phyloP scores from a whole-genome alignment of 2,113 vertebrate genomes.

The Nyctereutes procyonoides region DNA sequence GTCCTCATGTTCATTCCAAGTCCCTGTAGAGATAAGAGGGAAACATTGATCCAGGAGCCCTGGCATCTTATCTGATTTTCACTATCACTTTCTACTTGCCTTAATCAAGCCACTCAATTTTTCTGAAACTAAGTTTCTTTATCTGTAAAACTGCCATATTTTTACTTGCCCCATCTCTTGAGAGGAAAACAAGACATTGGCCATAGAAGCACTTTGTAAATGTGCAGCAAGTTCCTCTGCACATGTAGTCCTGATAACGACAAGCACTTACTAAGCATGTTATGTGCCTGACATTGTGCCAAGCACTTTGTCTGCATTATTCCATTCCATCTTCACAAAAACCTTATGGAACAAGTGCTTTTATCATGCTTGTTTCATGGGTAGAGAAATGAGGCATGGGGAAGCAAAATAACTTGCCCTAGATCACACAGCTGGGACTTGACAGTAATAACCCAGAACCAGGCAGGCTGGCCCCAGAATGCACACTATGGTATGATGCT shows the following conservation, averaged over 20 bases:
- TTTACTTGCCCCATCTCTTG: background rate
- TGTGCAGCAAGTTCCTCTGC: background rate
- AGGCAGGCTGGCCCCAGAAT: too few relatives aligned
- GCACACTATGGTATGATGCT: background rate
- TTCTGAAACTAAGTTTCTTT: background rate
- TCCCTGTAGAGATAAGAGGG: background rate
- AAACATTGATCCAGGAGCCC: background rate
- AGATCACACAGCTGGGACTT: background rate
- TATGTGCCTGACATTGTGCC: background rate
- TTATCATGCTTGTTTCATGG: background rate
- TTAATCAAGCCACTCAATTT: background rate
- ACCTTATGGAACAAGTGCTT: background rate
- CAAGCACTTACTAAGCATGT: background rate
- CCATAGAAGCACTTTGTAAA: background rate
- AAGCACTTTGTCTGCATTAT: background rate
- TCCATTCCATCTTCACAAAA: too few relatives aligned
- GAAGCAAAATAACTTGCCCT: background rate
- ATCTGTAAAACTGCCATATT: background rate
- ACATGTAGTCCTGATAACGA: background rate
- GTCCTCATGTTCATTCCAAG: background rate
- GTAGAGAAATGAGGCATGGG: background rate
- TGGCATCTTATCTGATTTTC: fast-evolving
- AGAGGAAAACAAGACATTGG: background rate
- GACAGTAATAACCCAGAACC: background rate
- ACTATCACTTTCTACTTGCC: background rate